Evolutionary conservation across 2,113 vertebrate genomes (phyloP), one percentile per base, ranked within the genome.

Genomic region (Mesitornis unicolor): DNA sequence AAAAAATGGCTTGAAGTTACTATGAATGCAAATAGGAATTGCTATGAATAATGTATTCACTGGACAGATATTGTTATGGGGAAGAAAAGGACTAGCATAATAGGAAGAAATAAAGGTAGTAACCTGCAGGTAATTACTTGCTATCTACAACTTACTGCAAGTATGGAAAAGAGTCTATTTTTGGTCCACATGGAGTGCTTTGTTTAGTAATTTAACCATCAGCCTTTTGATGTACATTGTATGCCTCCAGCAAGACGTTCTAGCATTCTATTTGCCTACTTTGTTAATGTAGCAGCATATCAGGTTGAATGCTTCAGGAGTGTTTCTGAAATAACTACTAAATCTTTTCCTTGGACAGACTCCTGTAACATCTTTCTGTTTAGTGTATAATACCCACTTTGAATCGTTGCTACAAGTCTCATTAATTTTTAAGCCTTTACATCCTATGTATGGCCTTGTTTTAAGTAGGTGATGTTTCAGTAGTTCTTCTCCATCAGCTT

Each of bases 141-240:
- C 74, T 77, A 45, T 88, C 59, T 84, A 33, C 74, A 93, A 56
- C 50, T 31, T 50, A 84, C 68, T 63, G 82, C 43, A 81, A 82
- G 51, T 85, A 50, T 40, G 48, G 65, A 64, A 88, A 40, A 88
- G 85, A 3, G 7, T 12, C 56, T 93, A 18, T 76, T 96, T 95
- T 94, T 64, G 85, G 73, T 84, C 91, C 70, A 42, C 42, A 35
- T 89, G 69, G 53, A 91, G 51, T 53, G 50, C 61, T 90, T 94
- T 87, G 68, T 84, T 93, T 96, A 90, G 90, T 84, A 95, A 95
- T 96, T 94, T 87, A 89, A 73, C 86, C 80, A 42, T 95, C 91
- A 86, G 54, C 59, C 33, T 89, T 94, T 79, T 95, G 68, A 61
- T 81, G 84, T 90, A 67, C 31, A 5, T 29, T 84, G 60, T 75